Conservation (phyloP, 2,113 vertebrate genomes). For the Bubo blakistoni region DNA sequence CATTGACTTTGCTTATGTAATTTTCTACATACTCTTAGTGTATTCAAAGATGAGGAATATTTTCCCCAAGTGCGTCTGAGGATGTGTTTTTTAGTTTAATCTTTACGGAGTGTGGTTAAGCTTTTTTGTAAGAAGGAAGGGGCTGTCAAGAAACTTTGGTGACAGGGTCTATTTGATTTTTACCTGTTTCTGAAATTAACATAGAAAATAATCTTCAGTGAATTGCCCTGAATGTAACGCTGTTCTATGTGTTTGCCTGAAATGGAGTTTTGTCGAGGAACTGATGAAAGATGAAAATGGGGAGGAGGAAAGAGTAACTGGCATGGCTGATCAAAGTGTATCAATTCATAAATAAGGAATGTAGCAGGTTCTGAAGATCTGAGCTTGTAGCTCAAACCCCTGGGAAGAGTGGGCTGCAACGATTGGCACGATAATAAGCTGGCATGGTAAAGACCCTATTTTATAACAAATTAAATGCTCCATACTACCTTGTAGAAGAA, state of each 20-base stretch:
- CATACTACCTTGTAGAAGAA: neutral
- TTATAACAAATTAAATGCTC: neutral
- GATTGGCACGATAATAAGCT: neutral
- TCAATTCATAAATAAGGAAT: constrained; percentile 27
- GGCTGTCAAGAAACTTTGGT: neutral
- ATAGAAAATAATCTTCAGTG: neutral
- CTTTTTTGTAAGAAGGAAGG: neutral
- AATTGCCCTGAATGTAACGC: neutral
- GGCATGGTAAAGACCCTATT: neutral
- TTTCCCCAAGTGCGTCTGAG: neutral
- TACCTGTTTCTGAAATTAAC: neutral
- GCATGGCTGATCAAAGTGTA: constrained; percentile 13
- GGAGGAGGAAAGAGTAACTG: neutral
- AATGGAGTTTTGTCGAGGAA: neutral
- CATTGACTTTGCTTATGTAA: neutral
- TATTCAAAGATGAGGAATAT: neutral
- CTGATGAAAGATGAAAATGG: neutral
- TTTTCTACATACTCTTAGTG: neutral
- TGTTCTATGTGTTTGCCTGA: neutral
- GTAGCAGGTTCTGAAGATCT: constrained; percentile 16
- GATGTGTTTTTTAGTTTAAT: neutral
- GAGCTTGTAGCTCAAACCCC: neutral
- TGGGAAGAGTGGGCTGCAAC: neutral
- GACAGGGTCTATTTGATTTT: neutral
- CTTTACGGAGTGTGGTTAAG: neutral